phyloP scores from a whole-genome alignment of 2,888 invertebrate species.

The Tiliacea citrago region DNA sequence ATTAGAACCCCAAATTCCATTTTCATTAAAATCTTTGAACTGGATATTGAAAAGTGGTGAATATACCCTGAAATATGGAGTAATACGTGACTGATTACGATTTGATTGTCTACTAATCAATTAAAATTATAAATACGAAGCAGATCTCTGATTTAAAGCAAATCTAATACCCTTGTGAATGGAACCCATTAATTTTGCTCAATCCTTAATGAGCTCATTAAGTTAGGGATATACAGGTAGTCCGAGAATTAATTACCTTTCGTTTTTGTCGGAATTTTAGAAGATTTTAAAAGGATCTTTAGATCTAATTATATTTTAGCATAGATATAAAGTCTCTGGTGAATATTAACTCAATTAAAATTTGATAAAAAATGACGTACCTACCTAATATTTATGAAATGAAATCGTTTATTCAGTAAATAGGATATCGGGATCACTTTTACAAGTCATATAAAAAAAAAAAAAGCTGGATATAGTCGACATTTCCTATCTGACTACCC shows the following conservation, averaged over 20 bases:
- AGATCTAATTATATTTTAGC: conserved; percentile 14
- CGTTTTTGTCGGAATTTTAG: conserved; percentile 18
- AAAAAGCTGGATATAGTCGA: no score
- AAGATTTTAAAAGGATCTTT: conserved; percentile 15
- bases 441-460: no score
- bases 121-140: conserved; percentile 23
- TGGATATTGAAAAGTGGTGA: conserved; percentile 16
- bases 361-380: no score
- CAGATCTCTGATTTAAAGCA: conserved; percentile 17
- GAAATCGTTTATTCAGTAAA: no score
- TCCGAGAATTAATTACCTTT: conserved; percentile 50
- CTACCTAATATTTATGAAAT: no score
- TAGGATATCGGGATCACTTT: no score
- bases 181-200: conserved; percentile 37
- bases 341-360: conserved; percentile 13
- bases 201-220: conserved; percentile 55
- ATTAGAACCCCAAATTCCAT: conserved; percentile 9
- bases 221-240: conserved; percentile 23
- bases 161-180: conserved; percentile 31
- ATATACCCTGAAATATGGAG: neutral
- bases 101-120: conserved; percentile 39
- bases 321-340: neutral
- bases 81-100: conserved; percentile 7
- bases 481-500: no score
- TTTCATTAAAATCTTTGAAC: conserved; percentile 8